Evolutionary conservation across 1,140 invertebrate genomes (phyloP).

Genomic region (Halotydeus destructor): DNA sequence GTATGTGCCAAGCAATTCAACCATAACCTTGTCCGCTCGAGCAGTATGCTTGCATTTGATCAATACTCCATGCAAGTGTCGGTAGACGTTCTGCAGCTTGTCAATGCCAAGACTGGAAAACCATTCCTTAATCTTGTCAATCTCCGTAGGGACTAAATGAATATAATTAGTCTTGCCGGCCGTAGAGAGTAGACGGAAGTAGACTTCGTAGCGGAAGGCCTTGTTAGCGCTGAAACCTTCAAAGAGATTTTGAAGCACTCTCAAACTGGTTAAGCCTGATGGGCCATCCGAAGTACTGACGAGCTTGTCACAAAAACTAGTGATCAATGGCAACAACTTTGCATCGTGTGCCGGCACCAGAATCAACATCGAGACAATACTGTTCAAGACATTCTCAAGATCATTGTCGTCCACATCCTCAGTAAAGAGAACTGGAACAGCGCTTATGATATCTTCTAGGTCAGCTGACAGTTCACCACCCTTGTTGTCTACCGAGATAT

Average conservation of each 20-base stretch:
- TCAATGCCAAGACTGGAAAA: constrained; percentile 57
- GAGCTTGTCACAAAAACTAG: constrained; percentile 78
- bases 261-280: constrained; percentile 5
- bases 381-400: constrained; percentile 34
- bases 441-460: too few species aligned
- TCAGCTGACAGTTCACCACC: too few species aligned
- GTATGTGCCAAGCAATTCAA: constrained; percentile 81
- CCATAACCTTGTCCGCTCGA: constrained; percentile 81
- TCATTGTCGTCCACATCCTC: constrained; percentile 30
- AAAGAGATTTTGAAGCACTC: constrained; percentile 39
- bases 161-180: constrained; percentile 66
- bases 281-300: constrained; percentile 54
- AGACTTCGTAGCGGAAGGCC: constrained; percentile 69
- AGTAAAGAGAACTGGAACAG: too few species aligned
- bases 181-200: constrained; percentile 68
- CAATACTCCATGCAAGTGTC: constrained; percentile 68
- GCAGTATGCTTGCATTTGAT: constrained; percentile 51
- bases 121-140: constrained; percentile 46
- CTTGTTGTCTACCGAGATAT: too few species aligned
- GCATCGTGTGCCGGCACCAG: constrained; percentile 60
- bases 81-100: constrained; percentile 75
- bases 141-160: constrained; percentile 36
- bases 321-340: constrained; percentile 50
- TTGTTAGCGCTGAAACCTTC: constrained; percentile 67
- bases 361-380: constrained; percentile 77